These are phyloP conservation scores for Takifugu bimaculatus DNA, from an alignment of 2,113 vertebrate species.

Conservation along the genomic window DNA sequence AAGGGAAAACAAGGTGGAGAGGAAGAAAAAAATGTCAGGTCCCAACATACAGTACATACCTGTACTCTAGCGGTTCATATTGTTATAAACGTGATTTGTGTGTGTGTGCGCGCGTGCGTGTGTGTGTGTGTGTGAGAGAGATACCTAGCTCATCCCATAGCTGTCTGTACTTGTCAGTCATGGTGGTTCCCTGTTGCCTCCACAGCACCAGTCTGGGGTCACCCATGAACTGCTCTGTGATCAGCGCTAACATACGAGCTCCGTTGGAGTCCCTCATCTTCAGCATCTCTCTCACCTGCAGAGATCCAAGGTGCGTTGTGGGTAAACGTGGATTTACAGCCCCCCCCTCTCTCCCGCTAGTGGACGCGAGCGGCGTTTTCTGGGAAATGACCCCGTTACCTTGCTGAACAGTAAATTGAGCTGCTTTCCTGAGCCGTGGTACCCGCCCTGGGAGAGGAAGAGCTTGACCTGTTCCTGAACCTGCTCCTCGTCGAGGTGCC, in stretches of 20 bases:
- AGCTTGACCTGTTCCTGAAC: slow-evolving; percentile 98
- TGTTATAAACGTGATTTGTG: background rate
- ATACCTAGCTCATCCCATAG: slow-evolving; percentile 87
- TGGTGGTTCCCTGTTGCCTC: slow-evolving; percentile 92
- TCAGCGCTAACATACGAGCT: slow-evolving; percentile 91
- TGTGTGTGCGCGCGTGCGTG: background rate
- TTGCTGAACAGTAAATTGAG: slow-evolving; percentile 98
- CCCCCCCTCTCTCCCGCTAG: background rate
- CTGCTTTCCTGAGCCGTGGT: slow-evolving; percentile 98
- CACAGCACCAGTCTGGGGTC: slow-evolving; percentile 89
- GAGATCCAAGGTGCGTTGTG: background rate
- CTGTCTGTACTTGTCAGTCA: slow-evolving; percentile 97
- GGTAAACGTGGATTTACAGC: slow-evolving; percentile 1
- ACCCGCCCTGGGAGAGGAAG: slow-evolving; percentile 95
- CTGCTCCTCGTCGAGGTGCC: slow-evolving; percentile 98
- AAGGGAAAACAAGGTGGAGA: background rate
- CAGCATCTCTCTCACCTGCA: slow-evolving; percentile 94
- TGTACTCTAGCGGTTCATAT: background rate
- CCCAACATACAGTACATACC: background rate
- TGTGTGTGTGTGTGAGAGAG: background rate
- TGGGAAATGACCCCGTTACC: slow-evolving; percentile 66
- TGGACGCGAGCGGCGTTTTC: too few relatives aligned
- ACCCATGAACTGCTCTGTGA: slow-evolving; percentile 97
- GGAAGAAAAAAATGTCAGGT: background rate
- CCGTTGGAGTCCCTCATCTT: slow-evolving; percentile 97